Base-by-base conservation (phyloP, 2,113 vertebrate genomes). In the Athene cunicularia region DNA sequence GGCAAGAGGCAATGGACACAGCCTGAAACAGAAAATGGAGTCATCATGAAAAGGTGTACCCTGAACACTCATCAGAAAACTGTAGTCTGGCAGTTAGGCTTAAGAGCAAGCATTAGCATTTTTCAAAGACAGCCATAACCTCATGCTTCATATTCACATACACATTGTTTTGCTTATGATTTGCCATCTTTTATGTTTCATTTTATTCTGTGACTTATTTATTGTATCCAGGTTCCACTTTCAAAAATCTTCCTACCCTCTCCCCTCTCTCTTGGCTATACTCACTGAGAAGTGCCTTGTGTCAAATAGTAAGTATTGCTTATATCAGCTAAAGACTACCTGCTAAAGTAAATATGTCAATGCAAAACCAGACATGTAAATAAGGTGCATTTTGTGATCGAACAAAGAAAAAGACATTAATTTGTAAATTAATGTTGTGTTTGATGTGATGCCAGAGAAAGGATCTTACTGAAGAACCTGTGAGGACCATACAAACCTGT, bases 401-500 rank as follows among this genome's bases (percentile, higher is more conserved):
- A 97, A 90, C 83, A 95, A 97, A 97, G 97, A 88, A 97, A 97
- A 97, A 97, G 35, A 97, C 85, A 98, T 99, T 99, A 81, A 98
- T 93, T 99, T 99, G 98, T 98, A 99, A 99, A 99, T 99, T 97
- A 99, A 98, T 95, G 93, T 92, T 88, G 75, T 95, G 97, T 99
- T 99, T 99, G 98, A 98, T 99, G 98, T 99, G 97, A 97, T 98
- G 95, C 98, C 97, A 98, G 98, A 98, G 95, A 97, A 97, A 98
- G 96, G 88, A 91, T 98, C 98, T 98, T 97, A 94, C 91, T 97
- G 91, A 98, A 96, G 90, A 88, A 64, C 81, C 58, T n/a, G 5
- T 74, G 35, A 94, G 37, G 70, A 86, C 47, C 85, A 50, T 56
- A 66, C 62, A 56, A 71, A 76, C 80, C 90, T 79, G 32, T 95